Evolutionary conservation across 2,113 vertebrate genomes (phyloP).

Genomic region (Desmodus rotundus): DNA sequence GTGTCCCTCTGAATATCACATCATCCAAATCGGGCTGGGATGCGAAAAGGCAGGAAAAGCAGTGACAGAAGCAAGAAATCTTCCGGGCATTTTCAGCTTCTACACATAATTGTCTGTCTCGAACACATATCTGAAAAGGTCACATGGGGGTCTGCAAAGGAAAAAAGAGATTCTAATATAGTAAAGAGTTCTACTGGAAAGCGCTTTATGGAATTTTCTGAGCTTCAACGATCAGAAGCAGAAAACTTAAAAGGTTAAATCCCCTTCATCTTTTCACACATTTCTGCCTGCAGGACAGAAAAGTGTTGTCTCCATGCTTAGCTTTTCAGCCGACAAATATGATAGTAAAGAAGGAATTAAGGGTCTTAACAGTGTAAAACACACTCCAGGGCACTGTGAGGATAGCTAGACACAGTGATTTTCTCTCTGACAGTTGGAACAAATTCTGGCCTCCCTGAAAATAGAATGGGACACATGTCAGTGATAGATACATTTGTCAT

Average conservation of each 20-base stretch:
- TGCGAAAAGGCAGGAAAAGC: not conserved
- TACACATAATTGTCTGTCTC: not conserved
- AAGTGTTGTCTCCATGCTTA: not conserved
- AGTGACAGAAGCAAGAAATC: not conserved
- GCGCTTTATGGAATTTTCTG: not conserved
- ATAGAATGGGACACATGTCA: not conserved
- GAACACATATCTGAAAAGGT: conserved; percentile 60
- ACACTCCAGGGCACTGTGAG: too few species aligned
- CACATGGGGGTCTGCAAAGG: conserved; percentile 58
- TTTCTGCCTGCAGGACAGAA: not conserved
- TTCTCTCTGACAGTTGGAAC: not conserved
- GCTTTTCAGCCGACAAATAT: not conserved
- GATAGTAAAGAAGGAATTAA: not conserved
- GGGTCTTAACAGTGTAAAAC: not conserved
- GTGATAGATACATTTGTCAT: not conserved
- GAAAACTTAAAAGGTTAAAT: not conserved
- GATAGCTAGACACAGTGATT: not conserved
- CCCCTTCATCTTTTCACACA: not conserved
- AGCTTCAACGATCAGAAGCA: not conserved
- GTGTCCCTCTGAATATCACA: not conserved
- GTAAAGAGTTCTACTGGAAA: conserved; percentile 20
- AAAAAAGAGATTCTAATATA: conserved; percentile 38
- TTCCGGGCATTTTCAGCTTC: conserved; percentile 70
- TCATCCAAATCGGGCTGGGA: conserved; percentile 22
- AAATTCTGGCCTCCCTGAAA: not conserved